These are phyloP conservation scores for Megaptera novaeangliae DNA, from an alignment of 2,113 vertebrate genomes.

Conservation along the genomic window DNA sequence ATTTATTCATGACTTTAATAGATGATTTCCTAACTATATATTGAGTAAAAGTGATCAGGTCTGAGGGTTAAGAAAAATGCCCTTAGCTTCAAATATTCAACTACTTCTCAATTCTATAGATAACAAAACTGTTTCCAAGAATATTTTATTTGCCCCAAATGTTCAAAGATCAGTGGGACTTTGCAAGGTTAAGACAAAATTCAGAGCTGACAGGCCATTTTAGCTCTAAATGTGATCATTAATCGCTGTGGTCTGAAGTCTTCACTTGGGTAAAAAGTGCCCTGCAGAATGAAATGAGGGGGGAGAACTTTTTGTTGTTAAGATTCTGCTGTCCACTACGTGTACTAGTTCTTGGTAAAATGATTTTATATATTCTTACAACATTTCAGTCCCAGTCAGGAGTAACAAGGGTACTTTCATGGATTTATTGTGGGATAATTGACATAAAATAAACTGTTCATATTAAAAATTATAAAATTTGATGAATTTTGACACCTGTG, in stretches of 20 bases:
- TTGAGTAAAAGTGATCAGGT: background rate
- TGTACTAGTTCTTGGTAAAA: background rate
- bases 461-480: background rate
- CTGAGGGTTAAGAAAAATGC: background rate
- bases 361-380: background rate
- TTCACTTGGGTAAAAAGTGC: background rate
- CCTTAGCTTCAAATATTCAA: background rate
- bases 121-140: background rate
- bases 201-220: background rate
- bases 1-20: background rate
- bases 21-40: background rate
- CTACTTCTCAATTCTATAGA: background rate
- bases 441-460: background rate
- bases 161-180: background rate
- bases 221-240: background rate
- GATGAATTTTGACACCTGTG: background rate
- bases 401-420: background rate
- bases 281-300: background rate
- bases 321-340: background rate
- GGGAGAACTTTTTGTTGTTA: background rate
- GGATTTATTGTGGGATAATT: background rate
- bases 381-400: background rate
- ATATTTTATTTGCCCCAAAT: background rate
- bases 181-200: background rate
- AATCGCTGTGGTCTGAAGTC: background rate